Evolutionary conservation across 2,888 invertebrate genomes (phyloP).

Genomic region (Mycalesis mineus): DNA sequence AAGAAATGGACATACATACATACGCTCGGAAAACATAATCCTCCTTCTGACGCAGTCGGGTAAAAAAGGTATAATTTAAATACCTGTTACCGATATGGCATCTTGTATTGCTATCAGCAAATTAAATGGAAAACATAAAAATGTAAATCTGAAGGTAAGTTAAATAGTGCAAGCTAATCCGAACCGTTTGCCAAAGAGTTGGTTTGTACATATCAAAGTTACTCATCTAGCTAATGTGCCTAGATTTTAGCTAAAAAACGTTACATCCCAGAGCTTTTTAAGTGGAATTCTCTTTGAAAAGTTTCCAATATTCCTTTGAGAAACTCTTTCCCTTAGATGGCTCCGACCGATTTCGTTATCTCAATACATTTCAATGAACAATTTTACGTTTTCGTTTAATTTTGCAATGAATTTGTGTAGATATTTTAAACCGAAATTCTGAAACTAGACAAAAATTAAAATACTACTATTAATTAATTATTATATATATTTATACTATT

Average conservation of each 20-base stretch:
- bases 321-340: not conserved
- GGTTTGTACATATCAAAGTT: not conserved
- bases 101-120: too few relatives aligned
- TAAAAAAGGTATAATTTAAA: too few relatives aligned
- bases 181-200: not conserved
- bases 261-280: not conserved
- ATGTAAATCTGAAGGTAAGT: not conserved
- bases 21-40: too few relatives aligned
- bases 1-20: too few relatives aligned
- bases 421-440: not conserved
- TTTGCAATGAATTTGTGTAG: not conserved
- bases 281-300: slow-evolving; percentile 1
- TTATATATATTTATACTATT: too few relatives aligned
- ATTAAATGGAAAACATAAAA: too few relatives aligned
- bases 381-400: slow-evolving; percentile 2
- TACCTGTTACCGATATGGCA: too few relatives aligned
- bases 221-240: slow-evolving; percentile 2
- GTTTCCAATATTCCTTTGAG: slow-evolving; percentile 4
- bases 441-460: not conserved
- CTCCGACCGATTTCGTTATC: not conserved
- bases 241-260: not conserved
- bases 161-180: not conserved
- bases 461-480: too few relatives aligned
- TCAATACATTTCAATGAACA: not conserved
- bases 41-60: too few relatives aligned